Evolutionary conservation across 2,113 vertebrate species (phyloP).

Genomic region (Panthera uncia): DNA sequence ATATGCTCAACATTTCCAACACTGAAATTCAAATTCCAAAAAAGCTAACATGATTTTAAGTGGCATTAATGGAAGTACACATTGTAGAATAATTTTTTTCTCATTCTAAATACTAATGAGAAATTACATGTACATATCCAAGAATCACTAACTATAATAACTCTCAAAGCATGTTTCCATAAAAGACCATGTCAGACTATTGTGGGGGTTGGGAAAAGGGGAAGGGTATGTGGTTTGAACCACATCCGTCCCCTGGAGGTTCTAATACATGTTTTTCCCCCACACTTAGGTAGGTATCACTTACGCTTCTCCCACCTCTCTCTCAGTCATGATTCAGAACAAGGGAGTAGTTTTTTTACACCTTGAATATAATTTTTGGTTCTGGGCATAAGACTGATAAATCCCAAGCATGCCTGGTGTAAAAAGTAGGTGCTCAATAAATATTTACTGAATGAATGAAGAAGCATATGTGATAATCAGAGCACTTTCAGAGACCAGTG

Average conservation of each 20-base stretch:
- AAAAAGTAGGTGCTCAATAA: background rate
- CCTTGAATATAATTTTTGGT: background rate
- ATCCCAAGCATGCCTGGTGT: background rate
- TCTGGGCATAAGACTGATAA: background rate
- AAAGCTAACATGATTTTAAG: background rate
- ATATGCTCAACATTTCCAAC: background rate
- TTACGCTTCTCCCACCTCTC: background rate
- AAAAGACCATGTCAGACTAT: background rate
- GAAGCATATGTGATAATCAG: too few relatives aligned
- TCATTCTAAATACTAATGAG: background rate
- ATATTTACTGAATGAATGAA: background rate
- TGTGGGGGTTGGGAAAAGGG: background rate
- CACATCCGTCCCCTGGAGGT: background rate
- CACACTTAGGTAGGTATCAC: background rate
- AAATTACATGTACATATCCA: background rate
- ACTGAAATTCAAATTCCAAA: background rate
- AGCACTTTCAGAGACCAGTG: background rate
- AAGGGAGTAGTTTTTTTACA: background rate
- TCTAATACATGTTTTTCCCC: background rate
- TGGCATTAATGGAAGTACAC: background rate
- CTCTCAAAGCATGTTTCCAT: background rate
- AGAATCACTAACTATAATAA: background rate
- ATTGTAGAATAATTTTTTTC: background rate
- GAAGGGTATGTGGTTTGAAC: background rate
- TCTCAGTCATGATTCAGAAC: background rate